Conservation (phyloP, 2,888 invertebrate genomes). For the Tenthredo scrophulariae region DNA sequence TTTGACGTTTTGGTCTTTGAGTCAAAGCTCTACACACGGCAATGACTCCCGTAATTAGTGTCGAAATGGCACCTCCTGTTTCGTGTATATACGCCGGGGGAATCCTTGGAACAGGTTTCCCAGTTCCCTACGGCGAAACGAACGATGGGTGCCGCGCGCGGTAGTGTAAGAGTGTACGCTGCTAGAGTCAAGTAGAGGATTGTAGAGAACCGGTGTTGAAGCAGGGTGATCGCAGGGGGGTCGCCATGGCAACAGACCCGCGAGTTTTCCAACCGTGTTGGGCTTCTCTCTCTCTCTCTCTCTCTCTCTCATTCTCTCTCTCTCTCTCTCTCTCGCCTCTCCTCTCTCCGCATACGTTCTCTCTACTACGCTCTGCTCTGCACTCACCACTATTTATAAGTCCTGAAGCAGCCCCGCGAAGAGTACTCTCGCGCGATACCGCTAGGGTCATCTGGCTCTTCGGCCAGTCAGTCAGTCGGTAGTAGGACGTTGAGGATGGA, state of each 20-base stretch:
- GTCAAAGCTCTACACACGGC: neutral
- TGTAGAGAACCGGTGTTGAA: slow-evolving; percentile 52
- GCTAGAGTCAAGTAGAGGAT: slow-evolving; percentile 48
- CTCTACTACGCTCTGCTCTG: slow-evolving; percentile 53
- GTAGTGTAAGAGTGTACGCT: slow-evolving; percentile 22
- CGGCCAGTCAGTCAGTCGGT: slow-evolving; percentile 31
- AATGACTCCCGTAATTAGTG: slow-evolving; percentile 38
- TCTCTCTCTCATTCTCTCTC: slow-evolving; percentile 53
- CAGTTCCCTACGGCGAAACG: slow-evolving; percentile 32
- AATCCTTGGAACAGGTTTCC: slow-evolving; percentile 44
- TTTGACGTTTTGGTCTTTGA: slow-evolving; percentile 37
- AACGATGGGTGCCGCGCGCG: slow-evolving; percentile 6
- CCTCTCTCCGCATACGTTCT: slow-evolving; percentile 38
- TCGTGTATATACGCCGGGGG: slow-evolving; percentile 1
- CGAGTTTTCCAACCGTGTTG: slow-evolving; percentile 63
- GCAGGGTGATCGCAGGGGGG: slow-evolving; percentile 61
- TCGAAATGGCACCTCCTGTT: slow-evolving; percentile 51
- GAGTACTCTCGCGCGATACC: slow-evolving; percentile 44
- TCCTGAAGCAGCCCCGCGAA: slow-evolving; percentile 44
- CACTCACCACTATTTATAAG: slow-evolving; percentile 65
- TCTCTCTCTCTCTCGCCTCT: slow-evolving; percentile 53
- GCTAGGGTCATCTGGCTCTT: slow-evolving; percentile 50
- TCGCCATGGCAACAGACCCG: slow-evolving; percentile 73
- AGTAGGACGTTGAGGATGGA: neutral
- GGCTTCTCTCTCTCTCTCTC: slow-evolving; percentile 55